Base-by-base conservation (phyloP, 2,797 vertebrate genomes). In the Chromobotia macracanthus region DNA sequence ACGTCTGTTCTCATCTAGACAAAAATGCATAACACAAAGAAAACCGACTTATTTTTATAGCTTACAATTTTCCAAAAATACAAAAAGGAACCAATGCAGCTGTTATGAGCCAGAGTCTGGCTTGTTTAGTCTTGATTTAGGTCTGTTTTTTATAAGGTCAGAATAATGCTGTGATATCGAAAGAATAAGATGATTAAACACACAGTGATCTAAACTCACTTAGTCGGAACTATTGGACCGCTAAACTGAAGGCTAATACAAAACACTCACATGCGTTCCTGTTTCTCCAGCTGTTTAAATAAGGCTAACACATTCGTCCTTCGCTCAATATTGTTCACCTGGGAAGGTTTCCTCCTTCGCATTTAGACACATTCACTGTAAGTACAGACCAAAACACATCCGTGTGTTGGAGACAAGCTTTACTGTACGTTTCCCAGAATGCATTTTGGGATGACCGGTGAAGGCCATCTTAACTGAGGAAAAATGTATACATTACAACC, bases 221-320 rank as follows among this genome's bases (percentile, higher is more conserved):
- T n/a, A n/a, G n/a, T n/a, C n/a, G n/a, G n/a, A n/a, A n/a, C n/a
- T n/a, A 68, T 75, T 67, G 19, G 55, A 31, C 44, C 19, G 23
- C 66, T 66, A 25, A 75, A 15, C 67, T 68, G 46, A 15, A 56
- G 60, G 44, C 69, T 56, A 53, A 79, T 64, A 83, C 64, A 41
- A 72, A 53, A 61, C 63, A 15, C 61, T 12, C 76, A 63, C 46
- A 69, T 51, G 28, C 44, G 48, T 64, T 56, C 70, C 55, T 66
- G 63, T 81, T 80, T 75, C 61, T 41, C 73, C 82, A 83, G 74
- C 71, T 85, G 77, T 78, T 79, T 61, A 81, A 82, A 86, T 76
- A 72, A 71, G 56, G 78, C 56, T 60, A 72, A 77, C 65, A 76
- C 75, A 81, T 68, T 63, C 55, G 35, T 74, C 72, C 67, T 76